A percentile compares a stretch with the other conserved stretches of the same genome.
phyloP scores from a whole-genome alignment of 2,888 invertebrate genomes.

The Pollenia griseotomentosa region DNA sequence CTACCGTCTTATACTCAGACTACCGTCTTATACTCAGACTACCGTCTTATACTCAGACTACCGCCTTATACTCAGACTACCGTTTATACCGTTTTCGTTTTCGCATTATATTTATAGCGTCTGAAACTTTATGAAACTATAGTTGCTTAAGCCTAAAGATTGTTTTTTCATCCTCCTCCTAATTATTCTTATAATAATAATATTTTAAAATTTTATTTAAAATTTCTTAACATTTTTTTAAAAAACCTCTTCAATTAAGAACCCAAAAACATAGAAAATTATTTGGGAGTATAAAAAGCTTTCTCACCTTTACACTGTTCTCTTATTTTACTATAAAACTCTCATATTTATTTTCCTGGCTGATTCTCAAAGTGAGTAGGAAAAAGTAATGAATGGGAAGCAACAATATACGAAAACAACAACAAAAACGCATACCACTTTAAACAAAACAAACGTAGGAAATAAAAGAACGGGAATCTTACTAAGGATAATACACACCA shows the following conservation, averaged over 20 bases:
- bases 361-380: neutral
- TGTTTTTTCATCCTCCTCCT: too few relatives aligned
- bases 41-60: too few relatives aligned
- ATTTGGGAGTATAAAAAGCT: neutral
- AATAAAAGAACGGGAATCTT: constrained; percentile 47
- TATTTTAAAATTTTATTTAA: neutral
- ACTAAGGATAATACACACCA: constrained; percentile 15
- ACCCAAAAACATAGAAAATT: constrained; percentile 46
- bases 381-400: constrained; percentile 56
- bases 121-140: too few relatives aligned
- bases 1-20: too few relatives aligned
- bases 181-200: too few relatives aligned
- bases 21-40: too few relatives aligned
- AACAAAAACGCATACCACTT: neutral
- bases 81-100: too few relatives aligned
- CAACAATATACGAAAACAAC: constrained; percentile 41
- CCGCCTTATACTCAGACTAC: too few relatives aligned
- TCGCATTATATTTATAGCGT: too few relatives aligned
- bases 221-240: neutral
- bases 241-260: neutral
- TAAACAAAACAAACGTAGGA: constrained; percentile 23
- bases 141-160: too few relatives aligned
- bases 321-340: neutral
- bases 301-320: neutral
- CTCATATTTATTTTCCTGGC: neutral